phyloP scores from a whole-genome alignment of 2,113 vertebrate genomes.

The Chrysochloris asiatica region DNA sequence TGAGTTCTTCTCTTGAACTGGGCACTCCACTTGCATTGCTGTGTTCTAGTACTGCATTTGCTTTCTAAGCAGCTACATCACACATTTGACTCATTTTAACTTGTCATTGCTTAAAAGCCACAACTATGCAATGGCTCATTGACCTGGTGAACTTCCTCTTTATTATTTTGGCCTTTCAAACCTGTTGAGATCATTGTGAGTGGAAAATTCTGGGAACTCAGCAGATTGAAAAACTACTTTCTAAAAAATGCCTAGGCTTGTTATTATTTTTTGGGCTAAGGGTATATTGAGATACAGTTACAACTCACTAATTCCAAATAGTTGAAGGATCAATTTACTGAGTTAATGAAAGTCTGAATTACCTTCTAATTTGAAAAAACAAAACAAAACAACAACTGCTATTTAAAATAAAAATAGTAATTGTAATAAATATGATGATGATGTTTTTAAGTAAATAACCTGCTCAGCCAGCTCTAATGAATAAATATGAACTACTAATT shows the following conservation, averaged over 20 bases:
- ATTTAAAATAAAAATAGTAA: conserved; percentile 35
- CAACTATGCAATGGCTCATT: conserved; percentile 59
- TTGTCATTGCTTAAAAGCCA: conserved; percentile 61
- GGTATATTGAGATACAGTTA: background rate
- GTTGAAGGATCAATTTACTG: background rate
- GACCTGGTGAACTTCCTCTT: conserved; percentile 60
- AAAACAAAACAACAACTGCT: too few species aligned
- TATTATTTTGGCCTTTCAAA: conserved; percentile 58
- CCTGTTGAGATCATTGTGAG: conserved; percentile 29
- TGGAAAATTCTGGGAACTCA: conserved; percentile 36
- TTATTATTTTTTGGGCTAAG: background rate
- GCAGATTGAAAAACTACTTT: conserved; percentile 32
- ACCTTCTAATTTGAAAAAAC: conserved; percentile 26
- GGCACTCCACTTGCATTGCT: conserved; percentile 44
- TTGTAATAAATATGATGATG: conserved; percentile 20
- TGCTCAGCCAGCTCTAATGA: conserved; percentile 37
- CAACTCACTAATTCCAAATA: conserved; percentile 5
- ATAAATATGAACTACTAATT: conserved; percentile 17
- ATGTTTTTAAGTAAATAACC: conserved; percentile 56
- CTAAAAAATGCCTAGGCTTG: conserved; percentile 15
- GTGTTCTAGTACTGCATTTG: background rate
- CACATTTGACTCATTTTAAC: conserved; percentile 53
- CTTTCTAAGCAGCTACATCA: conserved; percentile 68
- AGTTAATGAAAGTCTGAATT: conserved; percentile 23
- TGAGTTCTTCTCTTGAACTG: background rate